Percentiles rank a stretch among this genome's conserved stretches.
phyloP scores from a whole-genome alignment of 2,113 vertebrate species.

The Erpornis zantholeuca region DNA sequence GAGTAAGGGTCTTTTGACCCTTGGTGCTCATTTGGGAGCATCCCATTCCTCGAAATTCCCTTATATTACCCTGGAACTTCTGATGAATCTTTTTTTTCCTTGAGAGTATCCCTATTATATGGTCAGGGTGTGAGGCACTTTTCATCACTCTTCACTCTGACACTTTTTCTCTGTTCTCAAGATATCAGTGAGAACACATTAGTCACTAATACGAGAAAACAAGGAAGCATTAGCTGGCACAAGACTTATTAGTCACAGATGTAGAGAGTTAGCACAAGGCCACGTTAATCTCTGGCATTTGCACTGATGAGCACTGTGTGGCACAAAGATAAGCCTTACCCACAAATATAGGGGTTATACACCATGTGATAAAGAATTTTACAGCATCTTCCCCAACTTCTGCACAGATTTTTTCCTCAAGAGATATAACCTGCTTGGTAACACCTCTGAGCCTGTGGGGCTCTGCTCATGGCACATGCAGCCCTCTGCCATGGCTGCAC shows the following conservation, averaged over 20 bases:
- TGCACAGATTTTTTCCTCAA: neutral
- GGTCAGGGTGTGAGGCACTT: neutral
- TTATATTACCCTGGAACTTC: neutral
- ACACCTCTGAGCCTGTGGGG: neutral
- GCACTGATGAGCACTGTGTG: no score
- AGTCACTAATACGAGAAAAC: neutral
- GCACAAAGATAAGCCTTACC: neutral
- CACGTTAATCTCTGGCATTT: neutral
- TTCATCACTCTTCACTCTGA: neutral
- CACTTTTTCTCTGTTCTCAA: neutral
- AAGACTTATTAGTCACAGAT: neutral
- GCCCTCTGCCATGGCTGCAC: neutral
- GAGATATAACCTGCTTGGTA: neutral
- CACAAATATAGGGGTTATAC: neutral
- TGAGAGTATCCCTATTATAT: neutral
- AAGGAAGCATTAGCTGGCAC: neutral
- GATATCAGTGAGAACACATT: neutral
- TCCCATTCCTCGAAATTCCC: neutral
- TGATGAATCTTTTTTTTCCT: neutral
- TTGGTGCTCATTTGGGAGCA: fast-evolving
- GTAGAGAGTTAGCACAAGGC: neutral
- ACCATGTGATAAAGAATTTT: neutral
- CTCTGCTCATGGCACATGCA: fast-evolving
- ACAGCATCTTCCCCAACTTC: neutral
- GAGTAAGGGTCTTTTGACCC: neutral